Base-by-base conservation (phyloP, 1,140 invertebrate species). In the Drosophila elegans region DNA sequence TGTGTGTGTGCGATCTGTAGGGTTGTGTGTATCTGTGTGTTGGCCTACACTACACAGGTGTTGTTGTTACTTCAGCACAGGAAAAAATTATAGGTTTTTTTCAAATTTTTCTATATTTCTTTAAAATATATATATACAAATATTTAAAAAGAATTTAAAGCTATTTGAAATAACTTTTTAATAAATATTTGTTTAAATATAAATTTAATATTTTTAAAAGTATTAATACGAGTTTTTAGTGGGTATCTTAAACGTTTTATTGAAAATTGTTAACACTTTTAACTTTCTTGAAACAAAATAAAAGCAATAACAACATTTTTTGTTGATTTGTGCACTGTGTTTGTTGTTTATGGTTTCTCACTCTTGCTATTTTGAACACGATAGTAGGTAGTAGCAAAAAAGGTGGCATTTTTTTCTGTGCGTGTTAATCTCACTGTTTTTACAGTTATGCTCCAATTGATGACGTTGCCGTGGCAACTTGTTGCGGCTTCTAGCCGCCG, bases 401-500 rank as follows among this genome's bases (percentile, higher is more conserved):
- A 21, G 16, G 16, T 21, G 16, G 16, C 5, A 27, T 25, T 13
- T 63, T 41, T 49, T 25, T 64, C 29, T 39, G 44, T 41, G 72
- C 56, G 41, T 46, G 52, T 54, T 76, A 71, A 88, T 86, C 79
- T 88, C 79, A 83, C 79, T 88, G 21, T 34, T 66, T 64, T 86
- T 83, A 88, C 79, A 86, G 83, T 88, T 88, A 83, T 83, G 76
- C 63, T 79, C 75, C 75, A 77, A 71, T 69, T 88, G 79, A 83
- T 86, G 83, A 86, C 83, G 83, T 83, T 74, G 74, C 72, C 54
- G 61, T 49, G 75, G 56, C 51, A 78, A 83, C 80, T 85, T 80
- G 78, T 82, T 84, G 76, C 80, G 66, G 64, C 56, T 83, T 53
- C 52, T 29, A 59, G n/a, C 66, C 34, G 63, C 57, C 34, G 73